Base-by-base conservation (phyloP, 1,140 invertebrate genomes). In the Drosophila pandora region DNA sequence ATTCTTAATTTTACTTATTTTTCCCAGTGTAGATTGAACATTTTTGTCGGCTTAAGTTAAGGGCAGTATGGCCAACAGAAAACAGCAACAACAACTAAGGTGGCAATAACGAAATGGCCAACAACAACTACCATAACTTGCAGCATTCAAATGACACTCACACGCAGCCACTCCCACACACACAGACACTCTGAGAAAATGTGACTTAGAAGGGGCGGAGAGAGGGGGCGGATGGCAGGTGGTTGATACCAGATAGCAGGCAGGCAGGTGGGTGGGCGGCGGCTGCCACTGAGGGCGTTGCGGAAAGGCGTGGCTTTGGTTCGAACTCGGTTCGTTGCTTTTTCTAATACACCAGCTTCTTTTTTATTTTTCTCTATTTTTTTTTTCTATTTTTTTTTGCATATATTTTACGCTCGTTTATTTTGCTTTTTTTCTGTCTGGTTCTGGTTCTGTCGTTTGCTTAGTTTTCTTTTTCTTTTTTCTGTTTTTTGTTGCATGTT, bases 261-360 rank as follows among this genome's bases (percentile, higher is more conserved):
- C 13, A 12, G 39, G 39, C 3, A 7, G 48, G 10, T 28, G 48
- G 22, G 48, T 49, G 48, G 2, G 25, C 8, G 39, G 10, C 9
- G 9, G 10, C 17, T 21, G 41, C 17, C 17, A 17, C 17, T 28
- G 61, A 10, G 43, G 41, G 13, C 6, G 43, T n/a, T 21, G 17
- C 12, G 9, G 28, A 62, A 61, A 53, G 71, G 70, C 71, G 71
- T 74, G 71, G 71, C 71, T 74, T 22, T 56, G 70, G 39, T 71
- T 48, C 32, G 6, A 47, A 48, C 60, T 58, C 53, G 37, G 13
- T 32, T 34, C 28, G 17, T n/a, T 43, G 28, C 28, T 22, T 9
- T 28, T 67, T 56, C 65, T 56, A 68, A 50, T 65, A 56, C 52
- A 32, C 37, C 65, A 47, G 37, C 62, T 47, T 34, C 47, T 34